Conservation (phyloP, 2,113 vertebrate species). For the Mesocricetus auratus region DNA sequence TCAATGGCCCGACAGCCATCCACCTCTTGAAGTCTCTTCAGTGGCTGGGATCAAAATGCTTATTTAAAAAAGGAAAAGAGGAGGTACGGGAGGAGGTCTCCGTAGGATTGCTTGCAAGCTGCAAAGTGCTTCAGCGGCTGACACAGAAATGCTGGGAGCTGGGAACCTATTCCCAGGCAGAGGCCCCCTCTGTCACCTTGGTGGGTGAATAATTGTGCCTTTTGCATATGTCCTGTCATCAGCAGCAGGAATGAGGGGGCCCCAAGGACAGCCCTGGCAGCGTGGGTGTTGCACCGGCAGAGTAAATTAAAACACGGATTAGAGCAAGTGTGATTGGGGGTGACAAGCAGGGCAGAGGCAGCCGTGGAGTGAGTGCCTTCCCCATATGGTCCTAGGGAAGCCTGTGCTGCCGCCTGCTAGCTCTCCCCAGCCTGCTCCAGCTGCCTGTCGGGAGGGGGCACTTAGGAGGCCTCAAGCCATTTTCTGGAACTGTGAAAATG, state of each 20-base stretch:
- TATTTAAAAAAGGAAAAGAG: conserved; percentile 25
- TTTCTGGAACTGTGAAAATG: conserved; percentile 78
- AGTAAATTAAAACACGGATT: conserved; percentile 99
- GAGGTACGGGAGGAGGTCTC: conserved; percentile 84
- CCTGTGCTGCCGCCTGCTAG: conserved; percentile 80
- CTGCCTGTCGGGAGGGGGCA: conserved; percentile 84
- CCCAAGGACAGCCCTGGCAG: conserved; percentile 94
- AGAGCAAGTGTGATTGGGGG: conserved; percentile 93
- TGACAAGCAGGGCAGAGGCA: conserved; percentile 94
- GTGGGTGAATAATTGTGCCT: conserved; percentile 96
- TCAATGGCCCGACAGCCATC: conserved; percentile 66
- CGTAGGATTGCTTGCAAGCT: conserved; percentile 93
- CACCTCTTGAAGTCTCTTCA: conserved; percentile 54
- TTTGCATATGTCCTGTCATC: conserved; percentile 96
- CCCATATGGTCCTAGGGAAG: conserved; percentile 93
- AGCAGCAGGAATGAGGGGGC: conserved; percentile 95
- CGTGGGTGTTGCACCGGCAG: conserved; percentile 91
- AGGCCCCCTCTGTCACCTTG: conserved; percentile 94
- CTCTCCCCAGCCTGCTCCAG: conserved; percentile 85
- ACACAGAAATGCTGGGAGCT: conserved; percentile 90
- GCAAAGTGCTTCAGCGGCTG: conserved; percentile 92
- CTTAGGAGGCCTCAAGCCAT: conserved; percentile 82
- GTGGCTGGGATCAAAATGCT: conserved; percentile 83
- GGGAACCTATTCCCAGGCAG: conserved; percentile 91
- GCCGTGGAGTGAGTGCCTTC: conserved; percentile 89